phyloP scores from a whole-genome alignment of 2,113 vertebrate genomes.

The Neodon shergylaensis region DNA sequence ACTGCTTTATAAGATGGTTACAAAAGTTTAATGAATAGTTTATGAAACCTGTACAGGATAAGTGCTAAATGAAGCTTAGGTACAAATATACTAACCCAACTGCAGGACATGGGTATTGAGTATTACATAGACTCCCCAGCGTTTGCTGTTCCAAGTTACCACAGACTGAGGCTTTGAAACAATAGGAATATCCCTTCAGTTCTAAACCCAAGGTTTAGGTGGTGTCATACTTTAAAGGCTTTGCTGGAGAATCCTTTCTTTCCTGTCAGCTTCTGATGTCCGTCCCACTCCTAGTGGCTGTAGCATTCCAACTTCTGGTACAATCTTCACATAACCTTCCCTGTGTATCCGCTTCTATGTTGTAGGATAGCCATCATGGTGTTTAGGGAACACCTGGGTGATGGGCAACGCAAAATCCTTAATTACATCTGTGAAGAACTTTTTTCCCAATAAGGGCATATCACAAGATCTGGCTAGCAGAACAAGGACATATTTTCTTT shows the following conservation, averaged over 20 bases:
- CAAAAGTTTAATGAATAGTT: background rate
- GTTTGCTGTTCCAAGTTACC: background rate
- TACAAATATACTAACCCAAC: background rate
- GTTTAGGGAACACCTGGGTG: background rate
- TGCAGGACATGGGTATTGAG: background rate
- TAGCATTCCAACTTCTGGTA: background rate
- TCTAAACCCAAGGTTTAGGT: background rate
- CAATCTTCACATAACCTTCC: background rate
- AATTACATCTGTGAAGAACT: slow-evolving; percentile 8
- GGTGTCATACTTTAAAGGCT: background rate
- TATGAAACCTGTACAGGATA: background rate
- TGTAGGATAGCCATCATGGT: background rate
- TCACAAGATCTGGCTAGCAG: background rate
- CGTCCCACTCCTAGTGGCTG: no score
- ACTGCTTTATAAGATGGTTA: background rate
- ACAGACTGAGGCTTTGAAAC: background rate
- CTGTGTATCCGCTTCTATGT: background rate
- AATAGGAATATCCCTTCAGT: background rate
- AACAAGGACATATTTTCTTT: background rate
- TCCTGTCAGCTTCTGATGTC: background rate
- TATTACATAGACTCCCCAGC: background rate
- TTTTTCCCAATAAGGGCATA: slow-evolving; percentile 2
- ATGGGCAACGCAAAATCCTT: slow-evolving; percentile 4
- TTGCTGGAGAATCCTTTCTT: background rate
- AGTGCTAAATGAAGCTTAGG: slow-evolving; percentile 4